phyloP scores from a whole-genome alignment of 1,140 invertebrate genomes.

The Centruroides sculpturatus region DNA sequence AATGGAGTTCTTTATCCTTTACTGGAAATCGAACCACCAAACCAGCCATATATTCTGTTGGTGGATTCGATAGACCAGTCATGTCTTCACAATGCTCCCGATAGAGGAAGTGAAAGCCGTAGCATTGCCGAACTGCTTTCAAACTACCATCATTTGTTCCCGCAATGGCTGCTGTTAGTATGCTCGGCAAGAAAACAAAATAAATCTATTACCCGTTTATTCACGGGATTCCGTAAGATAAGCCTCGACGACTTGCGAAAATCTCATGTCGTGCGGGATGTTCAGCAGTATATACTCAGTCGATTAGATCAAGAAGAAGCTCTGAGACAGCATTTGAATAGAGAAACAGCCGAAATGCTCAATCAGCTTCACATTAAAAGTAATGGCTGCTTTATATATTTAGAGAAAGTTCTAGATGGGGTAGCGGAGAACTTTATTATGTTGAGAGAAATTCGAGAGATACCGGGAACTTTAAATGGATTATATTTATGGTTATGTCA shows the following conservation, averaged over 20 bases:
- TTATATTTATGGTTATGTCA: conserved; percentile 91
- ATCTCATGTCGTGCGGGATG: conserved; percentile 64
- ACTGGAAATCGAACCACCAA: conserved; percentile 58
- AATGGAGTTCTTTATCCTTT: conserved; percentile 72
- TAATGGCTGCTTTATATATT: conserved; percentile 85
- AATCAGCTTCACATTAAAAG: conserved; percentile 93
- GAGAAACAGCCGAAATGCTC: conserved; percentile 81
- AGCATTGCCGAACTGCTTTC: conserved; percentile 47
- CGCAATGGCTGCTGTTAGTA: conserved; percentile 79
- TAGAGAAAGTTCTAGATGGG: conserved; percentile 83
- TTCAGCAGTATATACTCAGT: conserved; percentile 87
- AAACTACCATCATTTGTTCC: conserved; percentile 80
- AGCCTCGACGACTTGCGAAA: conserved; percentile 72
- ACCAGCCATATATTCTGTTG: conserved; percentile 65
- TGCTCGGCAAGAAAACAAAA: conserved; percentile 68
- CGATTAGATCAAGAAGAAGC: conserved; percentile 69
- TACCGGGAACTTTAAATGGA: conserved; percentile 87
- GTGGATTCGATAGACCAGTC: conserved; percentile 86
- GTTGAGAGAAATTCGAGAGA: conserved; percentile 65
- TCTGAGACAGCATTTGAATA: conserved; percentile 58
- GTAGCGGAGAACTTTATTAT: conserved; percentile 86
- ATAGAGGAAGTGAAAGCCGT: neutral
- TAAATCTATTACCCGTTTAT: conserved; percentile 73
- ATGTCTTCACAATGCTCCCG: neutral
- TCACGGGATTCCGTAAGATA: conserved; percentile 79